These are phyloP conservation scores for Caradrina kadenii DNA, from an alignment of 2,888 invertebrate genomes.

Conservation along the genomic window DNA sequence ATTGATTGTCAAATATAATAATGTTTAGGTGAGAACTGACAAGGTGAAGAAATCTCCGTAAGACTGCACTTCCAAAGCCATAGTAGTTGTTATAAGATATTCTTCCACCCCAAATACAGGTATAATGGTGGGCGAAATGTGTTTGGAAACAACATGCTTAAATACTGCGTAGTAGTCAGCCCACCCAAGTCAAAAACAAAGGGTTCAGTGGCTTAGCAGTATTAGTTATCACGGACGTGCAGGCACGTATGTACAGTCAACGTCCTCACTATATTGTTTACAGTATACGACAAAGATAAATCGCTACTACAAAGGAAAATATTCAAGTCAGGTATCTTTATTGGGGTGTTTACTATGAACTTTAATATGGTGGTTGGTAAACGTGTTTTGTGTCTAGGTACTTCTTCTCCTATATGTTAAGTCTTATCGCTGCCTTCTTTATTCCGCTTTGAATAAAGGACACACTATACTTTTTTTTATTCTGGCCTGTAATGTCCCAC, in stretches of 20 bases:
- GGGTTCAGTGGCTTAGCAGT: conserved; percentile 67
- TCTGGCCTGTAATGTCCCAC: too few relatives aligned
- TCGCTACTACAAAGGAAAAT: conserved; percentile 42
- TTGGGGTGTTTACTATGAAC: conserved; percentile 46
- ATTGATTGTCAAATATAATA: conserved; percentile 36
- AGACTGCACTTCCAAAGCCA: neutral
- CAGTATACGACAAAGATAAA: conserved; percentile 56
- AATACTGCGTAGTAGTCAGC: conserved; percentile 57
- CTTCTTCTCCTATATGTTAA: neutral
- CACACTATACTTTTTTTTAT: too few relatives aligned
- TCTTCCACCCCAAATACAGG: conserved; percentile 7
- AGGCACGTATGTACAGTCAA: conserved; percentile 73
- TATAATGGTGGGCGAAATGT: conserved; percentile 24
- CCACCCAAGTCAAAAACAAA: conserved; percentile 71
- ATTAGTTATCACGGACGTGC: conserved; percentile 74
- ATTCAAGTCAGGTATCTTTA: conserved; percentile 55
- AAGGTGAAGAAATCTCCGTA: conserved; percentile 3
- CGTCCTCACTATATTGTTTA: conserved; percentile 61
- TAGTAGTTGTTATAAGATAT: neutral
- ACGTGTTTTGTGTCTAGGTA: conserved; percentile 11
- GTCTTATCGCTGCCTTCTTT: neutral
- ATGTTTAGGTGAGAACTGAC: conserved; percentile 9
- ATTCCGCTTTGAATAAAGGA: neutral
- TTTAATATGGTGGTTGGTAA: conserved; percentile 6
- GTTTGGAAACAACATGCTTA: conserved; percentile 21